A percentile compares a stretch with the other conserved stretches of the same genome.
phyloP scores from a whole-genome alignment of 2,797 vertebrate genomes.

The Pseudochaenichthys georgianus region DNA sequence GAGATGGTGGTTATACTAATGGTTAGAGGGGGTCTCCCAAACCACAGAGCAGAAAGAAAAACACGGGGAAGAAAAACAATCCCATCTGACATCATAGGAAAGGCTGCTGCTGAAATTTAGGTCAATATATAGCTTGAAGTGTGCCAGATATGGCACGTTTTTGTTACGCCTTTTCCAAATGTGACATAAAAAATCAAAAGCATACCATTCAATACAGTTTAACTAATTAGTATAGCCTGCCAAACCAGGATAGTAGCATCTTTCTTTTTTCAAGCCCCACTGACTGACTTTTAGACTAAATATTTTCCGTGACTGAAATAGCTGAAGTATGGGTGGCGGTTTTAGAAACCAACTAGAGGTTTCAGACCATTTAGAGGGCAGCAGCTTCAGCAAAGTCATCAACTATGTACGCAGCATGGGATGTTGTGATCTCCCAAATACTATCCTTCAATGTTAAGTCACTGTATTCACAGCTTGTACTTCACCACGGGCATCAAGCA shows the following conservation, averaged over 20 bases:
- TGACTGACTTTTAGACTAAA: constrained; percentile 24
- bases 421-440: constrained; percentile 77
- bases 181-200: constrained; percentile 41
- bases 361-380: constrained; percentile 81
- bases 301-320: constrained; percentile 26
- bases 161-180: constrained; percentile 26
- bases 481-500: constrained; percentile 82
- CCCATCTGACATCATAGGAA: constrained; percentile 76
- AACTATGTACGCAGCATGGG: constrained; percentile 77
- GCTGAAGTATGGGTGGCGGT: constrained; percentile 45
- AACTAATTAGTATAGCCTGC: constrained; percentile 32
- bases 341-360: constrained; percentile 51
- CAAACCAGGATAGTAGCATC: constrained; percentile 28
- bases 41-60: constrained; percentile 80
- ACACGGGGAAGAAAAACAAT: constrained; percentile 78
- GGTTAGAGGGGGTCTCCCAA: constrained; percentile 75
- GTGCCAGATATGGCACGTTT: constrained; percentile 47
- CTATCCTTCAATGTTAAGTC: constrained; percentile 84
- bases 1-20: constrained; percentile 67
- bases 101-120: constrained; percentile 71
- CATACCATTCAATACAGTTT: constrained; percentile 29
- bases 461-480: constrained; percentile 87
- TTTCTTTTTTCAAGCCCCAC: constrained; percentile 19
- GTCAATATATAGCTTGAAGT: constrained; percentile 65
- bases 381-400: constrained; percentile 73